Percentiles rank a stretch among this genome's conserved stretches.
These are phyloP conservation scores for Pteruthius melanotis DNA, from an alignment of 2,113 vertebrate genomes.

Conservation along the genomic window DNA sequence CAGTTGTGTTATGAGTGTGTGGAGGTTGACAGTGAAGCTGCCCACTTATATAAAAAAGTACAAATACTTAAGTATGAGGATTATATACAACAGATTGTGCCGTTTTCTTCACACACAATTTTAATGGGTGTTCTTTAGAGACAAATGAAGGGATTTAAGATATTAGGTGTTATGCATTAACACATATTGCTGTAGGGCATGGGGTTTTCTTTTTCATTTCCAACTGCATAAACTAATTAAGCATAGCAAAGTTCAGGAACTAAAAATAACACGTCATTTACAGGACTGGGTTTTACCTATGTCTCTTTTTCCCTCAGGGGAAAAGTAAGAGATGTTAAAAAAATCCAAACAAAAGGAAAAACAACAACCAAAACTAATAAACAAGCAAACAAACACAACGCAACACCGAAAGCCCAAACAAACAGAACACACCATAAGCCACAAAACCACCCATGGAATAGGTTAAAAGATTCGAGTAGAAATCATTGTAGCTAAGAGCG, in stretches of 20 bases:
- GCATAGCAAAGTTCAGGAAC: neutral
- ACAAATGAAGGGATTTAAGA: neutral
- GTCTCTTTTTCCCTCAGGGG: neutral
- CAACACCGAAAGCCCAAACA: neutral
- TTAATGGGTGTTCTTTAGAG: neutral
- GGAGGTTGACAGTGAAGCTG: neutral
- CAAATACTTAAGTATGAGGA: neutral
- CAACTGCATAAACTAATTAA: neutral
- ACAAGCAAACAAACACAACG: neutral
- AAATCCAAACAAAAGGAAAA: neutral
- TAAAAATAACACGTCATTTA: neutral
- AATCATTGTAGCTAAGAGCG: neutral
- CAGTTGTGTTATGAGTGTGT: neutral
- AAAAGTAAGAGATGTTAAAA: neutral
- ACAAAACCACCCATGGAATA: neutral
- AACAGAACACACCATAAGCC: neutral
- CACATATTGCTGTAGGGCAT: neutral
- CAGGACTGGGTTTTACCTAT: neutral
- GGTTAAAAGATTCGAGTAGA: neutral
- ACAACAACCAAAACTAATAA: neutral
- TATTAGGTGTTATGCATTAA: neutral
- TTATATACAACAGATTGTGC: neutral
- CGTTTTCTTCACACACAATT: neutral
- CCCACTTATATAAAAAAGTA: neutral
- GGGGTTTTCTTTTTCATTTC: neutral